A percentile compares a stretch with the other conserved stretches of the same genome.
Conservation (phyloP, 1,140 invertebrate species). For the Anadara kagoshimensis region DNA sequence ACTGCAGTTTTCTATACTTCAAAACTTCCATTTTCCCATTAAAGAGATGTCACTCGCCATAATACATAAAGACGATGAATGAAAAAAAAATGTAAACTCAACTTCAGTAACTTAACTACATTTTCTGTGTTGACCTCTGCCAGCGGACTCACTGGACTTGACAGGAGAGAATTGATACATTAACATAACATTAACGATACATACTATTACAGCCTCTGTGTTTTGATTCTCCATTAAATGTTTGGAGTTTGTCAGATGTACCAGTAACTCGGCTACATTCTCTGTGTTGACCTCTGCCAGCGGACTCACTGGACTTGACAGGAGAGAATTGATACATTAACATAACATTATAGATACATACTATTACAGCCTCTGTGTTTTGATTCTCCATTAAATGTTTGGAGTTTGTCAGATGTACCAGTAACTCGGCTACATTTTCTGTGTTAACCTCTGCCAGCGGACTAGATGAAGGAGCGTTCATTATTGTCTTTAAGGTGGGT, state of each 20-base stretch:
- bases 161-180: too few relatives aligned
- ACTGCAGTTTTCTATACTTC: too few relatives aligned
- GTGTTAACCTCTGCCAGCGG: slow-evolving; percentile 81
- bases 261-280: slow-evolving; percentile 75
- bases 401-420: slow-evolving; percentile 73
- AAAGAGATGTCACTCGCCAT: too few relatives aligned
- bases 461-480: slow-evolving; percentile 82
- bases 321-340: too few relatives aligned
- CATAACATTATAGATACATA: too few relatives aligned
- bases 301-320: too few relatives aligned
- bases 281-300: slow-evolving; percentile 80
- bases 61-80: too few relatives aligned
- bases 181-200: too few relatives aligned
- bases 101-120: slow-evolving; percentile 75
- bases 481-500: slow-evolving; percentile 81
- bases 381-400: slow-evolving; percentile 61
- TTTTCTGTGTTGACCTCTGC: too few relatives aligned
- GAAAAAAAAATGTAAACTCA: too few relatives aligned
- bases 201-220: not conserved
- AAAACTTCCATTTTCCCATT: too few relatives aligned
- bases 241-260: slow-evolving; percentile 72
- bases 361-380: slow-evolving; percentile 9
- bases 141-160: too few relatives aligned
- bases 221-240: slow-evolving; percentile 56
- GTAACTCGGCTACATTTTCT: slow-evolving; percentile 75